Evolutionary conservation across 2,797 vertebrate genomes (phyloP).

Genomic region (Sebastes elongatus): DNA sequence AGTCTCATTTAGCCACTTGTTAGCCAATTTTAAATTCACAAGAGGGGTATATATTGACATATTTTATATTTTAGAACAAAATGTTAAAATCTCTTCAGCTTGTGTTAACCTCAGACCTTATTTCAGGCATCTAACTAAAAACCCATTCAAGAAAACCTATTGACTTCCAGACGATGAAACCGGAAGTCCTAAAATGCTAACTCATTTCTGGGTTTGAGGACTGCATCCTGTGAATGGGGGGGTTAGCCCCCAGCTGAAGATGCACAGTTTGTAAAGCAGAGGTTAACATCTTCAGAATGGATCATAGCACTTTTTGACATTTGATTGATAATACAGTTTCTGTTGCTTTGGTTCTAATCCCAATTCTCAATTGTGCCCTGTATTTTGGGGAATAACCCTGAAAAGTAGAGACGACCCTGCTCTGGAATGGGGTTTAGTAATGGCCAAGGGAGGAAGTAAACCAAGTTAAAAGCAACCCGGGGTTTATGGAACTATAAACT

Average conservation of each 20-base stretch:
- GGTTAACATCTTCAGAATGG: neutral
- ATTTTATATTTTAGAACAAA: too few relatives aligned
- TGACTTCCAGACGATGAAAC: too few relatives aligned
- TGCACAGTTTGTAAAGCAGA: neutral
- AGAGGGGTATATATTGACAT: rapidly evolving
- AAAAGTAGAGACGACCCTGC: neutral
- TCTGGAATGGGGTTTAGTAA: neutral
- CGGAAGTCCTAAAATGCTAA: too few relatives aligned
- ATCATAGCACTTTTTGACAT: neutral
- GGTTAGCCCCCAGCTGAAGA: neutral
- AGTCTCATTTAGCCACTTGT: too few relatives aligned
- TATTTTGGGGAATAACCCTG: neutral
- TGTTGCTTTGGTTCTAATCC: neutral
- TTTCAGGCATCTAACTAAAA: too few relatives aligned
- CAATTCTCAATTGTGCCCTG: neutral
- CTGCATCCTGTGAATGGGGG: neutral
- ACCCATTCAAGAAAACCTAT: too few relatives aligned
- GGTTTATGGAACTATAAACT: slow-evolving; percentile 5
- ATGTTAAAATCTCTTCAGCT: too few relatives aligned
- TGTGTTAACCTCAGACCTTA: too few relatives aligned
- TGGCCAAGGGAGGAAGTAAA: neutral
- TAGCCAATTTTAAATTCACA: too few relatives aligned
- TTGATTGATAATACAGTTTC: neutral
- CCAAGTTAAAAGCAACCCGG: neutral
- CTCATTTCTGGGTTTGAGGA: too few relatives aligned